Evolutionary conservation across 2,797 vertebrate genomes (phyloP).

Genomic region (Delichon dasypus): DNA sequence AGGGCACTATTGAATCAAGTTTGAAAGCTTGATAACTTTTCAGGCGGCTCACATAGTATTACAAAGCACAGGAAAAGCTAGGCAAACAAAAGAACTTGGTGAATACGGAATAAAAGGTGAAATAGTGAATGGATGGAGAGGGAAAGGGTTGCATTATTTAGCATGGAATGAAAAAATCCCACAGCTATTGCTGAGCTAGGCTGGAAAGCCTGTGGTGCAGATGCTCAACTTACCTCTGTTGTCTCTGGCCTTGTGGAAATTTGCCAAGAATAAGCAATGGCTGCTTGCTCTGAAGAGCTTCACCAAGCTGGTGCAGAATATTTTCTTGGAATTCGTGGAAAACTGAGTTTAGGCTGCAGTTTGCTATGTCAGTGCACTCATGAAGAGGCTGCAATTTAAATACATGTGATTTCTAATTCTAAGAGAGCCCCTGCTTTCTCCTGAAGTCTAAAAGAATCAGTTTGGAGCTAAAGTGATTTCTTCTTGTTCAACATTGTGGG

Average conservation of each 20-base stretch:
- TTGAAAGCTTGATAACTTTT: background rate
- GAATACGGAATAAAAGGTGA: background rate
- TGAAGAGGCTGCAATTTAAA: background rate
- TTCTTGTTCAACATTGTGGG: background rate
- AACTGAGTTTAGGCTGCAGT: background rate
- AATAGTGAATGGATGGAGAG: background rate
- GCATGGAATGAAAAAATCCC: background rate
- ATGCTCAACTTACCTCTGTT: background rate
- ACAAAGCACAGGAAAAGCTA: background rate
- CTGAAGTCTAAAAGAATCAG: background rate
- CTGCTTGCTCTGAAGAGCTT: background rate
- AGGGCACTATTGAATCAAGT: background rate
- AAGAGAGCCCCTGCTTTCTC: background rate
- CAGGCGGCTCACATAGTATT: background rate
- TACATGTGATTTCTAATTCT: rapidly evolving
- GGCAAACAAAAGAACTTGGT: background rate
- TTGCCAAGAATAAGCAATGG: background rate
- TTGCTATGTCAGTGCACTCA: background rate
- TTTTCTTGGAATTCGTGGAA: background rate
- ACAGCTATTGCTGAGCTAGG: background rate
- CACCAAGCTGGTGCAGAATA: background rate
- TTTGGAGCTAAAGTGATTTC: background rate
- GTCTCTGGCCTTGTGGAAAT: background rate
- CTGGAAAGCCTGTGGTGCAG: background rate
- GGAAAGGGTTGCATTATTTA: background rate